Conservation (phyloP, 1,140 invertebrate species). For the Trachymyrmex cornetzi region DNA sequence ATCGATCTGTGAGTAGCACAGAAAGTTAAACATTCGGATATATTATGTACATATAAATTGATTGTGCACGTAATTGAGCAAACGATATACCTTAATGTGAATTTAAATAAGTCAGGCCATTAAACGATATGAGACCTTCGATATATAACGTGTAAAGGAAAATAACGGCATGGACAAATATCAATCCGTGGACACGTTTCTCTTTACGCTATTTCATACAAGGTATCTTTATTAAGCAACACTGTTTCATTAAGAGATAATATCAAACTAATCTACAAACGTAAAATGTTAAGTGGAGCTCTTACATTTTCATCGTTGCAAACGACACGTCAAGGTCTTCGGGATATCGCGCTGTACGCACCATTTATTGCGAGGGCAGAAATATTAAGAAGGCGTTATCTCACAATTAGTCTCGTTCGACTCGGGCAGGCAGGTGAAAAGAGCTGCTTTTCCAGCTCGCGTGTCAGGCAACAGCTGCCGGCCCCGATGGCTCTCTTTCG, state of each 20-base stretch:
- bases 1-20: neutral
- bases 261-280: slow-evolving; percentile 43
- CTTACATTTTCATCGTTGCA: slow-evolving; percentile 38
- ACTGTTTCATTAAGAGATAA: slow-evolving; percentile 43
- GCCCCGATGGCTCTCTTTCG: slow-evolving; percentile 9
- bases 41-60: slow-evolving; percentile 17
- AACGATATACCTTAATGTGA: neutral
- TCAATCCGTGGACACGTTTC: slow-evolving; percentile 14
- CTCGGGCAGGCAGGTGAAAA: slow-evolving; percentile 76
- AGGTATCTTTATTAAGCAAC: slow-evolving; percentile 37
- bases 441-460: slow-evolving; percentile 72
- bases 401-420: slow-evolving; percentile 75
- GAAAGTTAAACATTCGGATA: neutral
- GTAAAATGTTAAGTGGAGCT: neutral
- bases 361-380: slow-evolving; percentile 45
- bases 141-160: neutral
- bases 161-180: neutral
- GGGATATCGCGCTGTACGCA: slow-evolving; percentile 21
- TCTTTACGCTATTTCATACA: neutral
- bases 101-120: slow-evolving; percentile 31
- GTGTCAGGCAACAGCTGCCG: slow-evolving; percentile 78
- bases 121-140: neutral
- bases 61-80: slow-evolving; percentile 20
- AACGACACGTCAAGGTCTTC: slow-evolving; percentile 18
- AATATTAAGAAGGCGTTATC: slow-evolving; percentile 78